Evolutionary conservation across 92 coral and sea anemone species (phyloP), one percentile per base, ranked within the genome.

Genomic region (Nematostella vectensis): DNA sequence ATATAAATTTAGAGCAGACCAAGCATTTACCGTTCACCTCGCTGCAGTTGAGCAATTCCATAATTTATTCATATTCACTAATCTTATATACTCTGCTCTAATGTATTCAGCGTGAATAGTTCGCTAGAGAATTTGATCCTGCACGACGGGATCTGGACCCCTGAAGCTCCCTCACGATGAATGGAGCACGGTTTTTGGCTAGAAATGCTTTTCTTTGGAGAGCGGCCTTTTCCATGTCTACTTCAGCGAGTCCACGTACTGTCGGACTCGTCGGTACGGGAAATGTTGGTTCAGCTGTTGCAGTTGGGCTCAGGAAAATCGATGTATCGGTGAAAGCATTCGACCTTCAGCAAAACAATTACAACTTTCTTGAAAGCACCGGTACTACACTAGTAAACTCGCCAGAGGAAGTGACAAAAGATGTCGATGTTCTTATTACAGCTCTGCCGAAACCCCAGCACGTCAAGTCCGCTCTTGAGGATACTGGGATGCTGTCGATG

Each of bases 371-470:
- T 26, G 71, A 54, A 6, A 45, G 33, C 18, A 67, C 72, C 2
- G 77, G 77, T 1, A 38, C 26, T 22, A 33, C 58, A 17, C 58
- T 76, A 4, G 71, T 74, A 11, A 50, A 54, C 9, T 20, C 44
- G 23, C 69, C 83, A 0, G 39, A 61, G 9, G 84, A 75, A 39
- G 62, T 69, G 30, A 75, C 78, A 2, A 28, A 13, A 39, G 62
- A 50, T 40, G 29, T 54, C 28, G 83, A 80, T 17, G 73, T 80
- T 11, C 72, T 80, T 2, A 39, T 76, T 13, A 80, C 87, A 8
- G 82, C 87, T 0, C 74, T 80, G n/a, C 83, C 83, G 4, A 74
- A 76, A n/a, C 83, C 87, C n/a, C 77, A 50, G 0, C 72, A 80
- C 39, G 87, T 80, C 15, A 76, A 57, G 49, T 66, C 65, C 31